Percentiles rank a stretch among this genome's conserved stretches.
Evolutionary conservation across 2,888 invertebrate genomes (phyloP).

Genomic region (Pyrgus malvae): DNA sequence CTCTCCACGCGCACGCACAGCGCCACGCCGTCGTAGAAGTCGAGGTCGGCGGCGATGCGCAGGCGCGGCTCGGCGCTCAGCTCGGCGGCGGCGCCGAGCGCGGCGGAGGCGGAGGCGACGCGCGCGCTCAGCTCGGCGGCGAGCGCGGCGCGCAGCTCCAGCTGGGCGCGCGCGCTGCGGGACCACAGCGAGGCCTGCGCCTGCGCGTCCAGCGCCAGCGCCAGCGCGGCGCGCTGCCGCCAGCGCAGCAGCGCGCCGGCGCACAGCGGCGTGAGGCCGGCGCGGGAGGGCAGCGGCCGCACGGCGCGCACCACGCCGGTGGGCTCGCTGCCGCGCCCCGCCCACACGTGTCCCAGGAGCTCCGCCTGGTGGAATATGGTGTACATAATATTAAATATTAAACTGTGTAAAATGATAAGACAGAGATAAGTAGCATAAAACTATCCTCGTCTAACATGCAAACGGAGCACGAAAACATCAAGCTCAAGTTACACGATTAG

Average conservation of each 20-base stretch:
- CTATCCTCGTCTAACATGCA: constrained; percentile 5
- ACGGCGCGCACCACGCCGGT: constrained; percentile 55
- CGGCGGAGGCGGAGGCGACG: constrained; percentile 31
- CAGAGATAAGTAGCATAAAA: constrained; percentile 17
- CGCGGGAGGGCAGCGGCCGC: constrained; percentile 32
- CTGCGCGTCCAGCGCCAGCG: constrained; percentile 40
- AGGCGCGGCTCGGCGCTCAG: constrained; percentile 42
- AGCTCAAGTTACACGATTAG: constrained; percentile 15
- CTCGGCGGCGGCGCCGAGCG: constrained; percentile 19
- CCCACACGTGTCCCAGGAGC: constrained; percentile 66
- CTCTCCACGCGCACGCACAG: constrained; percentile 57
- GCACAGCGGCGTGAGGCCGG: constrained; percentile 31
- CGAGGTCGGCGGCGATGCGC: constrained; percentile 52
- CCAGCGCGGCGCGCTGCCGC: constrained; percentile 30
- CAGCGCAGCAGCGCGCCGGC: constrained; percentile 32
- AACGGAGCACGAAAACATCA: constrained; percentile 15
- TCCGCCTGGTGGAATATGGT: too few species aligned
- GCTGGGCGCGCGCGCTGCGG: constrained; percentile 42
- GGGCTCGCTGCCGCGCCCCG: constrained; percentile 57
- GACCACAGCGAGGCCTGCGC: constrained; percentile 46
- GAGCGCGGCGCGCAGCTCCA: constrained; percentile 35
- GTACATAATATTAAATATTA: too few species aligned
- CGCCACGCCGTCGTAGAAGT: constrained; percentile 59
- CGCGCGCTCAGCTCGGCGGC: constrained; percentile 33
- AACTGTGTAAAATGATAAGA: too few species aligned